phyloP scores from a whole-genome alignment of 2,797 vertebrate genomes.

The Erithacus rubecula region DNA sequence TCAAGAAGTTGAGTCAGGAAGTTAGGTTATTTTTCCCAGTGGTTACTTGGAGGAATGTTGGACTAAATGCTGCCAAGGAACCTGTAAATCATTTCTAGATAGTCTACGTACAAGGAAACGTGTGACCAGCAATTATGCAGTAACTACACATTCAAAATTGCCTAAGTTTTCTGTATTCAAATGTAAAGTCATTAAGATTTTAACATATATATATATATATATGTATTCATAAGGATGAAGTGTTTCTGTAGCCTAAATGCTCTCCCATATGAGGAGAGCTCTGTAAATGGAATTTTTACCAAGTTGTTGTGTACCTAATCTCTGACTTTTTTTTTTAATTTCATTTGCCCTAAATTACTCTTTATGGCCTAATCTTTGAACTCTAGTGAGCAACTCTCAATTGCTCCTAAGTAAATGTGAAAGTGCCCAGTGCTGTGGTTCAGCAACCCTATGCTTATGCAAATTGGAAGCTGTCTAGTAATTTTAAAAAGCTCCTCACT shows the following conservation, averaged over 20 bases:
- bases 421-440: conserved; percentile 13
- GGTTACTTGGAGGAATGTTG: neutral
- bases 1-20: neutral
- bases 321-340: neutral
- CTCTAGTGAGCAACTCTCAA: conserved; percentile 3
- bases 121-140: neutral
- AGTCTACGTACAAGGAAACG: neutral
- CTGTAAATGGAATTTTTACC: conserved; percentile 18
- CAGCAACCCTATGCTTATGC: conserved; percentile 38
- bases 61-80: neutral
- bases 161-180: neutral
- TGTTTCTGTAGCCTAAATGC: neutral
- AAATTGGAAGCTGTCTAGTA: conserved; percentile 56
- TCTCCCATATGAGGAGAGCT: neutral
- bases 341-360: conserved; percentile 24
- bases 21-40: neutral
- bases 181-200: neutral
- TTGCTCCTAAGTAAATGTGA: conserved; percentile 20
- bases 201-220: neutral
- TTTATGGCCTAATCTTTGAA: conserved; percentile 54
- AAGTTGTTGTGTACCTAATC: conserved; percentile 14
- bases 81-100: conserved; percentile 55
- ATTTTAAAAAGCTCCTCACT: conserved; percentile 55
- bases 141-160: neutral
- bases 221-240: neutral